These are phyloP conservation scores for Tonatia bakeri DNA, from an alignment of 2,113 vertebrate genomes.

Conservation along the genomic window DNA sequence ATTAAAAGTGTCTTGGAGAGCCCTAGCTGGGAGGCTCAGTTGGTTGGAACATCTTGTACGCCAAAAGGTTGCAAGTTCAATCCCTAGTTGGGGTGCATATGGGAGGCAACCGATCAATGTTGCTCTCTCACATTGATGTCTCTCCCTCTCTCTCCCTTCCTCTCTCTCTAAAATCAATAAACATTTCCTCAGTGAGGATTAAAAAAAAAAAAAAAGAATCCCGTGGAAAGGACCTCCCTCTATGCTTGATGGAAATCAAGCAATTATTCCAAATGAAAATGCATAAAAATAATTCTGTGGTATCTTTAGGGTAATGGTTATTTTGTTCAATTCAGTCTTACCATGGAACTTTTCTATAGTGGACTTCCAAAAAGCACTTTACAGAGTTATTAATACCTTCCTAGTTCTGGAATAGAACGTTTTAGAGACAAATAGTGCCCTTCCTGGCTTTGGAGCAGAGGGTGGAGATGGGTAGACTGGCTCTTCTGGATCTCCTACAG, in stretches of 20 bases:
- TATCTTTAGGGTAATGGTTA: not conserved
- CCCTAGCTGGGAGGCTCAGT: too few species aligned
- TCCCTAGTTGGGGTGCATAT: too few species aligned
- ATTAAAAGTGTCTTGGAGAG: not conserved
- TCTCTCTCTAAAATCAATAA: too few species aligned
- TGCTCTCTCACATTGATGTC: too few species aligned
- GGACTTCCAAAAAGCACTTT: not conserved
- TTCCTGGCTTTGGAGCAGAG: not conserved
- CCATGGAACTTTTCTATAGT: not conserved
- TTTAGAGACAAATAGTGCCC: not conserved
- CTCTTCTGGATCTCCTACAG: not conserved
- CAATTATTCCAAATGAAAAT: not conserved
- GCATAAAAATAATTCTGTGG: not conserved
- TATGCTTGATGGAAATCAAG: not conserved
- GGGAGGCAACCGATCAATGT: too few species aligned
- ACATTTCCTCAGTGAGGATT: too few species aligned
- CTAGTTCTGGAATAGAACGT: not conserved
- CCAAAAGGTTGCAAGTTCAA: too few species aligned
- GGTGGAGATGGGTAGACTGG: not conserved
- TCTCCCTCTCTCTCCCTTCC: too few species aligned
- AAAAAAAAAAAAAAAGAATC: not conserved
- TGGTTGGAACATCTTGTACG: too few species aligned
- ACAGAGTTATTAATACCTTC: not conserved
- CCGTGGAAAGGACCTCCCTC: not conserved
- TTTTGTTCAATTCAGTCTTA: not conserved